Conservation (phyloP, 2,888 invertebrate species). For the Actias luna region DNA sequence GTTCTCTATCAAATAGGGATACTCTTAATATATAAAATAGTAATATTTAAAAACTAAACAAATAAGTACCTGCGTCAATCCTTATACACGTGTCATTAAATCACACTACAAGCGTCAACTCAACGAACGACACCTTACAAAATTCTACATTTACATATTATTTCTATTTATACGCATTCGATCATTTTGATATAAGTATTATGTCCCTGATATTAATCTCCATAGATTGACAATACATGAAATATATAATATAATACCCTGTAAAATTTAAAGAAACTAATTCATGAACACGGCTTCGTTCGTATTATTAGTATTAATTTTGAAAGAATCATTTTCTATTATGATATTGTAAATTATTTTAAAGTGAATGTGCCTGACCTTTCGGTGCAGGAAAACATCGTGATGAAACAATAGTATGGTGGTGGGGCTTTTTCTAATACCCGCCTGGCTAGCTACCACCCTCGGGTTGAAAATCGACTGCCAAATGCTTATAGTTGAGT, state of each 20-base stretch:
- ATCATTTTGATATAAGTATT: not conserved
- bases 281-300: not conserved
- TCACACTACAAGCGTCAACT: not conserved
- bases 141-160: not conserved
- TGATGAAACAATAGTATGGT: too few relatives aligned
- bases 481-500: too few relatives aligned
- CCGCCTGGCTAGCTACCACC: too few relatives aligned
- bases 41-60: too few relatives aligned
- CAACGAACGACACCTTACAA: not conserved
- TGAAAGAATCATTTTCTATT: too few relatives aligned
- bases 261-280: not conserved
- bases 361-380: too few relatives aligned
- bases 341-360: too few relatives aligned
- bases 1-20: too few relatives aligned
- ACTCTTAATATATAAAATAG: too few relatives aligned
- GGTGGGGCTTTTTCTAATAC: too few relatives aligned
- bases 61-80: not conserved
- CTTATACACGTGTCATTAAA: not conserved
- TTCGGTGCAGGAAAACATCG: too few relatives aligned
- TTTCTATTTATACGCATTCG: not conserved
- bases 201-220: not conserved
- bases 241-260: not conserved
- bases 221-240: not conserved
- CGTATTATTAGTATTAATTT: not conserved
- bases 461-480: too few relatives aligned